These are phyloP conservation scores for Drosophila saltans DNA, from an alignment of 1,140 invertebrate species.

Conservation along the genomic window DNA sequence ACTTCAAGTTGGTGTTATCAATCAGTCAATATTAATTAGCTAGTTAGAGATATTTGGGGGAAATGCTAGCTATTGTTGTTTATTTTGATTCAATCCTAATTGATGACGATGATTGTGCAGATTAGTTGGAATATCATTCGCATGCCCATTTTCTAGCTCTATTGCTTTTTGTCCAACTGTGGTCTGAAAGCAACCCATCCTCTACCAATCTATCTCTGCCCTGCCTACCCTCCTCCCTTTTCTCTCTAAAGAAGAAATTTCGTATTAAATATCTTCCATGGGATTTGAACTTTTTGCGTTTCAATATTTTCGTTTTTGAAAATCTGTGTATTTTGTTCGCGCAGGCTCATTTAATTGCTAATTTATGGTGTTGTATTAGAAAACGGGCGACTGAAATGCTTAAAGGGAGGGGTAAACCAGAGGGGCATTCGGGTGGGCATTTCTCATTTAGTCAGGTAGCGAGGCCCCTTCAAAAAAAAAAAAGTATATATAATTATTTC, in stretches of 20 bases:
- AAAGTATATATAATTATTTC: background rate
- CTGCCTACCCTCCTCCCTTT: background rate
- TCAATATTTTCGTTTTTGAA: constrained; percentile 77
- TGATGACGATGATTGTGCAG: background rate
- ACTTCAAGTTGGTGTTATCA: background rate
- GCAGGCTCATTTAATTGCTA: constrained; percentile 78
- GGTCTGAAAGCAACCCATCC: background rate
- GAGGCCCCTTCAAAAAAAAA: constrained; percentile 34
- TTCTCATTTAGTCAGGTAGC: constrained; percentile 28
- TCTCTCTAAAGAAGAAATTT: background rate
- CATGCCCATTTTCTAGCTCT: background rate
- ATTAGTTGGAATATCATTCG: constrained; percentile 6
- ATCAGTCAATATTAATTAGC: background rate
- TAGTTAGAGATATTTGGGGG: background rate
- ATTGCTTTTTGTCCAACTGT: constrained; percentile 6
- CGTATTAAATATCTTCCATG: constrained; percentile 30
- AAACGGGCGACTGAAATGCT: constrained; percentile 1
- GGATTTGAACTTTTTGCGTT: constrained; percentile 72
- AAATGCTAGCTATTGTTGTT: background rate
- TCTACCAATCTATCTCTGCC: too few relatives aligned
- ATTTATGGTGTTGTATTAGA: constrained; percentile 61
- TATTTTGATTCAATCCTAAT: background rate
- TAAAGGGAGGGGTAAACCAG: too few relatives aligned
- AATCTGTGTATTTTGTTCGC: constrained; percentile 55
- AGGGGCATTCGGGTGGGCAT: background rate